Evolutionary conservation across 2,797 vertebrate genomes (phyloP).

Genomic region (Iguana delicatissima): DNA sequence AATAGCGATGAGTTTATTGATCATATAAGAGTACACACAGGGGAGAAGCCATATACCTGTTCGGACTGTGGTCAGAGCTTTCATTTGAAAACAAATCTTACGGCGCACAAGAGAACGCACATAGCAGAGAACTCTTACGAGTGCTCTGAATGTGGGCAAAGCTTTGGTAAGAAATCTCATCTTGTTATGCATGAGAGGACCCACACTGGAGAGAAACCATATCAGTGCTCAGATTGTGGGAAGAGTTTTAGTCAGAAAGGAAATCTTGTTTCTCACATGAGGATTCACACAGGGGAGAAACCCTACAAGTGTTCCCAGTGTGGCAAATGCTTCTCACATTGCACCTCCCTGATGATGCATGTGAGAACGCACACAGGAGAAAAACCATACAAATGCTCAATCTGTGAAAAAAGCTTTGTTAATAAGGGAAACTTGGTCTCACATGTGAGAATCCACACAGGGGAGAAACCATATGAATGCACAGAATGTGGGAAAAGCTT

Average conservation of each 20-base stretch:
- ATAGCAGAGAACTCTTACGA: neutral
- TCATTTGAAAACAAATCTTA: conserved; percentile 13
- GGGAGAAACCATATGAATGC: conserved; percentile 11
- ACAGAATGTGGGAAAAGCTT: conserved; percentile 23
- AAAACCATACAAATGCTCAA: conserved; percentile 45
- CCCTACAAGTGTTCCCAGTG: conserved; percentile 65
- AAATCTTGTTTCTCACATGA: conserved; percentile 66
- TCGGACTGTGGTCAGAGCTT: neutral
- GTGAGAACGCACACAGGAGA: conserved; percentile 69
- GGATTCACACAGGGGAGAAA: conserved; percentile 70
- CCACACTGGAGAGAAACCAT: conserved; percentile 63
- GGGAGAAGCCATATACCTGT: conserved; percentile 1
- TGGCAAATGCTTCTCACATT: conserved; percentile 73
- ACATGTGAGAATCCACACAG: conserved; percentile 51
- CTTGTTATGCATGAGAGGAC: conserved; percentile 67
- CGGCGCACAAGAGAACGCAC: conserved; percentile 4
- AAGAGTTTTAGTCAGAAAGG: conserved; percentile 38
- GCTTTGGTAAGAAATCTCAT: conserved; percentile 36
- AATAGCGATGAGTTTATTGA: conserved; percentile 3
- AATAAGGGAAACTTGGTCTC: conserved; percentile 31
- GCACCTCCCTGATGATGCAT: conserved; percentile 70
- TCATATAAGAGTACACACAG: conserved; percentile 18
- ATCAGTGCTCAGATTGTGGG: conserved; percentile 57
- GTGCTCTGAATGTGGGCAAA: neutral
- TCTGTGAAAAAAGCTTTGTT: conserved; percentile 26